A percentile compares a stretch with the other conserved stretches of the same genome.
These are phyloP conservation scores for Phalacrocorax carbo DNA, from an alignment of 2,113 vertebrate species.

Conservation along the genomic window DNA sequence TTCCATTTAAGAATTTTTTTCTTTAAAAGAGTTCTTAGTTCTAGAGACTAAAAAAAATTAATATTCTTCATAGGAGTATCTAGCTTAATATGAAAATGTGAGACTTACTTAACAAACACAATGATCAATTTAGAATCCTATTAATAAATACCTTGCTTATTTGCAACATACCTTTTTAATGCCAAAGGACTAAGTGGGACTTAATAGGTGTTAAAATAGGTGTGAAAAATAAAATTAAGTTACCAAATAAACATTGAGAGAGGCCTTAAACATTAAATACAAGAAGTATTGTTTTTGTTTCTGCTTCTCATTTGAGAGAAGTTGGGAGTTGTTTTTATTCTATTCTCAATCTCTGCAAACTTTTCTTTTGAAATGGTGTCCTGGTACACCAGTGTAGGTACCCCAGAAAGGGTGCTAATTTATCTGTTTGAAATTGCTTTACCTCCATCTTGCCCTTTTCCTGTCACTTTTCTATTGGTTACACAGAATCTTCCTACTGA, in stretches of 20 bases:
- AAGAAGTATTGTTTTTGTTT: not conserved
- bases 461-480: not conserved
- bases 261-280: not conserved
- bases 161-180: not conserved
- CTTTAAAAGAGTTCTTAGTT: not conserved
- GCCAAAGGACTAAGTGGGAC: not conserved
- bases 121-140: not conserved
- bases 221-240: conserved; percentile 15
- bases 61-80: not conserved
- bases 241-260: not conserved
- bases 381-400: not conserved
- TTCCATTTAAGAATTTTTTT: not conserved
- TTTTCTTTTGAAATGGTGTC: not conserved
- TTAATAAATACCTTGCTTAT: not conserved
- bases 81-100: not conserved
- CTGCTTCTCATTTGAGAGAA: not conserved
- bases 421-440: not conserved
- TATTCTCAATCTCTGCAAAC: not conserved
- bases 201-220: not conserved
- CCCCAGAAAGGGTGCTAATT: not conserved
- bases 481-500: not conserved
- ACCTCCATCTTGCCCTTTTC: not conserved
- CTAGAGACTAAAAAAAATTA: not conserved
- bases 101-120: not conserved
- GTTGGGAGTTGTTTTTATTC: not conserved